These are phyloP conservation scores for Clarias laeviceps DNA, from an alignment of 2,797 vertebrate species.

Conservation along the genomic window DNA sequence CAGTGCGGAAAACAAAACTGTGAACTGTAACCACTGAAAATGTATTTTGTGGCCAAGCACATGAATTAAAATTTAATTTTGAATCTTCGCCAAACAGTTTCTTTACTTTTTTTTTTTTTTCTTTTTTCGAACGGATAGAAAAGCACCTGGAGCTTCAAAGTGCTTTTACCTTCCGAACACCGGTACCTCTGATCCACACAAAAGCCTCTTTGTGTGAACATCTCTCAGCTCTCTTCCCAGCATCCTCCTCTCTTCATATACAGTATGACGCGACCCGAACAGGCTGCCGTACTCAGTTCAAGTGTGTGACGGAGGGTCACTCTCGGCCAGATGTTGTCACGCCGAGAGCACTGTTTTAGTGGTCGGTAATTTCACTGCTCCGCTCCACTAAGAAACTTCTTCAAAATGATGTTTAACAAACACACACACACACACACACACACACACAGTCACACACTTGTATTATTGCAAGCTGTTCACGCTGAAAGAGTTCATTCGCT, in stretches of 20 bases:
- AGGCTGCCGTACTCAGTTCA: background rate
- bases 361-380: background rate
- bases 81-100: background rate
- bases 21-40: too few species aligned
- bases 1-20: background rate
- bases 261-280: background rate
- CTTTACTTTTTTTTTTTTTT: background rate
- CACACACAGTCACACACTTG: background rate
- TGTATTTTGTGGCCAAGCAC: background rate
- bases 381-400: background rate
- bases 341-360: background rate
- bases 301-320: constrained; percentile 1
- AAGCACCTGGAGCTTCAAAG: background rate
- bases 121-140: background rate
- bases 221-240: constrained; percentile 1
- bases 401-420: background rate
- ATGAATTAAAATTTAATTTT: background rate
- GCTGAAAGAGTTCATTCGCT: background rate
- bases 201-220: constrained; percentile 35
- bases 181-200: constrained; percentile 13
- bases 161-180: background rate
- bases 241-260: background rate
- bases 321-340: background rate
- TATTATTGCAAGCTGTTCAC: background rate
- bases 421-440: too few species aligned